Conservation (phyloP, 2,888 invertebrate species). For the Gasteruption jaculator region DNA sequence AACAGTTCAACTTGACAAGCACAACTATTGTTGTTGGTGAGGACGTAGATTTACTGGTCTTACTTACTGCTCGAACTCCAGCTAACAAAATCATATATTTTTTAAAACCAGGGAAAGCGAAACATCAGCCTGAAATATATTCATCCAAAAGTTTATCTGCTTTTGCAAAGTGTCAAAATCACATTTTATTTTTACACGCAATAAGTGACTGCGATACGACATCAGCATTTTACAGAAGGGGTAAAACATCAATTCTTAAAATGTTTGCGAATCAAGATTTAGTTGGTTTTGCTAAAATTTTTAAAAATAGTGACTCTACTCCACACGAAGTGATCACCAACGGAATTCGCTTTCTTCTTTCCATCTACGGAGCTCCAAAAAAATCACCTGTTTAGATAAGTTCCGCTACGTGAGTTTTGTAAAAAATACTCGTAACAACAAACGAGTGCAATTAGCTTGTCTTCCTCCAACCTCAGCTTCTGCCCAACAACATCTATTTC, state of each 20-base stretch:
- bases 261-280: slow-evolving; percentile 18
- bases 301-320: slow-evolving; percentile 26
- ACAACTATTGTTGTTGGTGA: slow-evolving; percentile 33
- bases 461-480: slow-evolving; percentile 28
- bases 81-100: slow-evolving; percentile 28
- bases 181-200: slow-evolving; percentile 18
- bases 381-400: slow-evolving; percentile 27
- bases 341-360: slow-evolving; percentile 33
- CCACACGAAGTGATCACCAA: slow-evolving; percentile 24
- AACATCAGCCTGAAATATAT: slow-evolving; percentile 25
- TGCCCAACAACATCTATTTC: slow-evolving; percentile 31
- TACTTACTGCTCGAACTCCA: slow-evolving; percentile 27
- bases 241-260: slow-evolving; percentile 27
- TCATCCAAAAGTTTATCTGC: slow-evolving; percentile 26
- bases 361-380: slow-evolving; percentile 30
- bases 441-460: slow-evolving; percentile 24
- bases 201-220: slow-evolving; percentile 27
- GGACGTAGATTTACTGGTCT: slow-evolving; percentile 31
- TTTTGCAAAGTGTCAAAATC: slow-evolving; percentile 26
- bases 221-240: slow-evolving; percentile 25
- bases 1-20: slow-evolving; percentile 19
- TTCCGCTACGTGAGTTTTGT: slow-evolving; percentile 29
- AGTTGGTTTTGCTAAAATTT: slow-evolving; percentile 19
- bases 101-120: slow-evolving; percentile 28
- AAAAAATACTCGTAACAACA: slow-evolving; percentile 26